Evolutionary conservation across 2,113 vertebrate genomes (phyloP), one percentile per base, ranked within the genome.

Genomic region (Oriolus oriolus): DNA sequence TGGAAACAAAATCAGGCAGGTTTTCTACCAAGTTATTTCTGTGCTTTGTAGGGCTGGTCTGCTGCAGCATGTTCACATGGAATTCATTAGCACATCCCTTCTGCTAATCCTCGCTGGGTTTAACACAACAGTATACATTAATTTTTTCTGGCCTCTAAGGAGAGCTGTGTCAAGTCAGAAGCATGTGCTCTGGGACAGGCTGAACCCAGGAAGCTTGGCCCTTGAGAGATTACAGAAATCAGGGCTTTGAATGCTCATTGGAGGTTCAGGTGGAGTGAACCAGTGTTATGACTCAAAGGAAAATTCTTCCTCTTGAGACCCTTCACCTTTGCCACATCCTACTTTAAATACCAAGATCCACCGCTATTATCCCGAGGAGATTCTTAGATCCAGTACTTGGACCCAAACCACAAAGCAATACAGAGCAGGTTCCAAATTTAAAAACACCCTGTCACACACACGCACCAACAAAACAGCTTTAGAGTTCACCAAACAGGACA

Each of bases 91-190:
- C 78, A 76, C 50, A 59, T 18, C 82, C 28, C 59, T 90, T 78
- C 79, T 89, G 64, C 64, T 89, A 90, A 90, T 89, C 69, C 83
- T 89, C 44, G 1, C 76, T 52, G 73, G 73, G 47, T 89, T 94
- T 93, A 90, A 59, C 44, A 56, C 60, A 84, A 52, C 8, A 2
- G 7, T 21, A 64, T 53, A 87, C 79, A 91, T 11, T 52, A 80
- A 87, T 90, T 96, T 95, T 92, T 64, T 65, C 94, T 61, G 81
- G 77, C 52, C 91, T 82, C 74, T 60, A 50, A 89, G 76, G 95
- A 89, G 41, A 81, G 61, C 69, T 91, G 73, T 84, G 73, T 73
- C 82, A 74, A 86, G 91, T 76, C 59, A 77, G 66, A 89, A 87
- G 50, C 60, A 80, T 23, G 75, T 65, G 59, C 57, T 77, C 59